These are phyloP conservation scores for Coregonus clupeaformis DNA, from an alignment of 2,113 vertebrate species.

Conservation along the genomic window DNA sequence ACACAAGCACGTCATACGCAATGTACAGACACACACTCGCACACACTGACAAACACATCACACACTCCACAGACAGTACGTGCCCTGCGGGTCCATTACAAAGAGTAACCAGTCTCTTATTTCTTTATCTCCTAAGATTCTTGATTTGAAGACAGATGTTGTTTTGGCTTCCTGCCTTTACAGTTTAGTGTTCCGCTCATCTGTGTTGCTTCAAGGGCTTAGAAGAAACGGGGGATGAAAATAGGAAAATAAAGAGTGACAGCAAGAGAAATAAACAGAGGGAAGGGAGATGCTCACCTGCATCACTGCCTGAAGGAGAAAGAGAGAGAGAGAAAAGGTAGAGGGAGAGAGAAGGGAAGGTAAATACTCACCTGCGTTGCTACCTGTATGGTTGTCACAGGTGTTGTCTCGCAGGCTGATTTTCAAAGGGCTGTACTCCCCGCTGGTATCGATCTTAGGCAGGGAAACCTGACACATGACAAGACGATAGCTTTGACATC, in stretches of 20 bases:
- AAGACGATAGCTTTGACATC: constrained; percentile 14
- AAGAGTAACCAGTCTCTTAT: not conserved
- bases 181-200: not conserved
- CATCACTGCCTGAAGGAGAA: constrained; percentile 3
- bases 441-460: constrained; percentile 64
- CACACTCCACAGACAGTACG: not conserved
- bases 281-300: not conserved
- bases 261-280: constrained; percentile 10
- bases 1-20: not conserved
- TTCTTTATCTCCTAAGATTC: not conserved
- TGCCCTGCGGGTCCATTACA: not conserved
- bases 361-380: constrained; percentile 35
- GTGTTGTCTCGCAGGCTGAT: constrained; percentile 74
- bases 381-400: constrained; percentile 34
- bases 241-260: not conserved
- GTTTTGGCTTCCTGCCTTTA: not conserved
- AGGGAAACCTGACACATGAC: constrained; percentile 75
- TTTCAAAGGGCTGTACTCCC: constrained; percentile 79
- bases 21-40: not conserved
- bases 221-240: not conserved
- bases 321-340: not conserved
- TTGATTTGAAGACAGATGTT: not conserved
- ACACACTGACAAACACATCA: not conserved
- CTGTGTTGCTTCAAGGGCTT: not conserved
- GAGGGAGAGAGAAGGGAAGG: not conserved